Percentiles rank a stretch among this genome's conserved stretches.
Conservation (phyloP, 2,797 vertebrate genomes). For the Myotis planiceps region DNA sequence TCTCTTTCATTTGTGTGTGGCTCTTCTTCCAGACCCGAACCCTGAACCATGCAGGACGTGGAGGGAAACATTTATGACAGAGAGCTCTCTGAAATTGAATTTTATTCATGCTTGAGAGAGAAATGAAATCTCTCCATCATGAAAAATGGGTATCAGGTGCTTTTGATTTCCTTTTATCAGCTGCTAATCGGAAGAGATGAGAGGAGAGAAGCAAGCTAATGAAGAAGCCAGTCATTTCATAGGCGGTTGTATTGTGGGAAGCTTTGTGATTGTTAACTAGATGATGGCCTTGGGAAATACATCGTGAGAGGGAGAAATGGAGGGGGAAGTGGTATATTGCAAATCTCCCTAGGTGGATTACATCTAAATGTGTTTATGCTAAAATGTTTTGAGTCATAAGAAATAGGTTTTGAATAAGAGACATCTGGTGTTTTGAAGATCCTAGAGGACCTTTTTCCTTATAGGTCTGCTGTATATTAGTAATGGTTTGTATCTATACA, state of each 20-base stretch:
- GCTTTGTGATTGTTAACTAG: constrained; percentile 61
- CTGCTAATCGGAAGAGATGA: constrained; percentile 62
- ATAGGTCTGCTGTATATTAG: background rate
- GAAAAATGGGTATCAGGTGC: constrained; percentile 72
- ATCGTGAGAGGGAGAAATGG: background rate
- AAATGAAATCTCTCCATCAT: constrained; percentile 59
- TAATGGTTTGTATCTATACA: background rate
- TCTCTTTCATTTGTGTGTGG: too few species aligned
- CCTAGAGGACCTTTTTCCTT: background rate
- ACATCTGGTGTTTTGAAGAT: background rate
- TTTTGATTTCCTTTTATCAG: constrained; percentile 75
- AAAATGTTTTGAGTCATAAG: constrained; percentile 27
- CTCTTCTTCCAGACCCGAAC: too few species aligned
- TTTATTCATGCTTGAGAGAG: constrained; percentile 55
- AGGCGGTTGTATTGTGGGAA: constrained; percentile 46
- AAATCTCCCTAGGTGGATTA: constrained; percentile 38
- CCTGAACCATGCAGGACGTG: too few species aligned
- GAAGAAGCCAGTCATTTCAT: constrained; percentile 39
- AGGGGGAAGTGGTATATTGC: background rate
- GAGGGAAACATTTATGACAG: too few species aligned
- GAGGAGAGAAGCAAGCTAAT: constrained; percentile 57
- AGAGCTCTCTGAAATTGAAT: constrained; percentile 52
- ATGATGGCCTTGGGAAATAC: constrained; percentile 63
- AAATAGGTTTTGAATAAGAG: constrained; percentile 26
- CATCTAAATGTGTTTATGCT: constrained; percentile 5